Conservation (phyloP, 1,140 invertebrate species). For the Oedothorax gibbosus region DNA sequence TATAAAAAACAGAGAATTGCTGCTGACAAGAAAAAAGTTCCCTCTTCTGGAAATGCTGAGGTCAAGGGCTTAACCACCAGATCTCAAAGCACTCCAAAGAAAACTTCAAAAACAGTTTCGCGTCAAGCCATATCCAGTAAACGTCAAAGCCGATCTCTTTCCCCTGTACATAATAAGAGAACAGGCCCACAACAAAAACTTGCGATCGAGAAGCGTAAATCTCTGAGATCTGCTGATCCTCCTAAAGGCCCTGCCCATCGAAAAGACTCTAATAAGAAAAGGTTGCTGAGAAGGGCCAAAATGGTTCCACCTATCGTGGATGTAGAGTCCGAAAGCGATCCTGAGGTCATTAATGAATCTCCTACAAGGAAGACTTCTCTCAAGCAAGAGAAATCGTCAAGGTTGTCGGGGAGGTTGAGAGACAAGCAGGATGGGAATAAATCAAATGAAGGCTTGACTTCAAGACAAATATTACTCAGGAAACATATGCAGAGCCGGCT, state of each 20-base stretch:
- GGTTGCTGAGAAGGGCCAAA: conserved; percentile 55
- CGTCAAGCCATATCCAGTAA: conserved; percentile 7
- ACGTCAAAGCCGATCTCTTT: not conserved
- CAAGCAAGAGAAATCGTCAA: not conserved
- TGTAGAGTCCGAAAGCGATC: conserved; percentile 62
- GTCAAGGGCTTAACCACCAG: not conserved
- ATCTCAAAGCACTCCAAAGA: conserved; percentile 11
- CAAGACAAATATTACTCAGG: conserved; percentile 33
- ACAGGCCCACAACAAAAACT: conserved; percentile 17
- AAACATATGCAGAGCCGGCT: conserved; percentile 52
- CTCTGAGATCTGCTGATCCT: conserved; percentile 53
- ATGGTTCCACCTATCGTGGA: conserved; percentile 62
- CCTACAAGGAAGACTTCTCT: conserved; percentile 3
- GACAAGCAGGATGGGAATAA: not conserved
- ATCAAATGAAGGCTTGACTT: not conserved
- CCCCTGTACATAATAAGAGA: conserved; percentile 4
- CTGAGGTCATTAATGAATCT: conserved; percentile 35
- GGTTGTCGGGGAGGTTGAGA: conserved; percentile 3
- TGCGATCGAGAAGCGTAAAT: conserved; percentile 54
- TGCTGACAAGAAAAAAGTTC: conserved; percentile 66
- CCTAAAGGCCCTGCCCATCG: not conserved
- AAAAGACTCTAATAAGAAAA: conserved; percentile 29
- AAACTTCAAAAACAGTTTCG: conserved; percentile 3
- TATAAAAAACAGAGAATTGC: conserved; percentile 76
- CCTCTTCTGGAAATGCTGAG: conserved; percentile 63